A percentile compares a stretch with the other conserved stretches of the same genome.
Evolutionary conservation across 2,888 invertebrate genomes (phyloP).

Genomic region (Phengaris arion): DNA sequence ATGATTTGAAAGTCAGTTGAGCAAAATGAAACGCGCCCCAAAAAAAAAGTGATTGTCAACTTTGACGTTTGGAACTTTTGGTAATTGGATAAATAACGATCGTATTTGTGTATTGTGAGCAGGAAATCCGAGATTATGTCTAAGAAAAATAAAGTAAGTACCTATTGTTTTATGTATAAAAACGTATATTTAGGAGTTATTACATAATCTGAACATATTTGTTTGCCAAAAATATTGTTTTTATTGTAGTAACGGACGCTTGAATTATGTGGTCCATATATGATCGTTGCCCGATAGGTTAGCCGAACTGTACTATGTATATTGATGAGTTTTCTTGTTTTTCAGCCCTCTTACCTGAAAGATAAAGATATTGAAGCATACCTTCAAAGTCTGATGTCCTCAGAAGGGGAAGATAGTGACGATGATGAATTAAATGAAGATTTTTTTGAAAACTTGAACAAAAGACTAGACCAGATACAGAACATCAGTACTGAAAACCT

Average conservation of each 20-base stretch:
- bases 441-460: constrained; percentile 14
- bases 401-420: constrained; percentile 19
- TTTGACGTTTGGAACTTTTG: constrained; percentile 20
- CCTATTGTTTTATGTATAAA: constrained; percentile 20
- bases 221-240: constrained; percentile 16
- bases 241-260: constrained; percentile 8
- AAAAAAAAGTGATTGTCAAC: constrained; percentile 8
- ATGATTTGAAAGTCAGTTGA: constrained; percentile 14
- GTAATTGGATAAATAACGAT: background rate
- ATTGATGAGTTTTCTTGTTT: constrained; percentile 10
- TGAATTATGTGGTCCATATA: constrained; percentile 18
- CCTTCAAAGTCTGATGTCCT: constrained; percentile 16
- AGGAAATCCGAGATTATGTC: constrained; percentile 14
- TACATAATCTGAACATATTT: constrained; percentile 11
- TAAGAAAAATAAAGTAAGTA: constrained; percentile 14
- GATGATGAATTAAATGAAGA: constrained; percentile 16
- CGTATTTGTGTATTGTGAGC: too few relatives aligned
- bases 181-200: constrained; percentile 18
- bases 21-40: background rate
- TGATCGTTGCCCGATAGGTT: constrained; percentile 6
- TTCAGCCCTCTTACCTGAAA: constrained; percentile 1
- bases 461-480: constrained; percentile 12
- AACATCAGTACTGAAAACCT: constrained; percentile 23
- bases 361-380: constrained; percentile 2
- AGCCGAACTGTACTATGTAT: constrained; percentile 4